Conservation (phyloP, 2,113 vertebrate genomes). For the Poeciliopsis occidentalis region DNA sequence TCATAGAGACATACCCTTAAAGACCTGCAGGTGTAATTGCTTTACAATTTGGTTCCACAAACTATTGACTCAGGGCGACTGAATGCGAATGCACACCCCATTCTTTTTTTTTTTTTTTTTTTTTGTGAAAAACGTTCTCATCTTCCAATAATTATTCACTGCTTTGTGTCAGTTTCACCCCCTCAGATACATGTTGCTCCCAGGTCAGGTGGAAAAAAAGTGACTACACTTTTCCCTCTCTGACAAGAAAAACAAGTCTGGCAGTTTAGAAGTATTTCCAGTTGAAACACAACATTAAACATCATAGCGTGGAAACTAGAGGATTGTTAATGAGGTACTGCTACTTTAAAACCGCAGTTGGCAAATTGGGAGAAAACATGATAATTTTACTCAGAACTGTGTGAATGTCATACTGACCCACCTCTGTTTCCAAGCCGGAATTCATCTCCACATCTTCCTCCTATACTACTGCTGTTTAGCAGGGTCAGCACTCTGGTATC, state of each 20-base stretch:
- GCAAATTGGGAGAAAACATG: no score
- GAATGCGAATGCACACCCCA: neutral
- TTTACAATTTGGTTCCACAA: neutral
- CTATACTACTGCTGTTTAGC: conserved; percentile 41
- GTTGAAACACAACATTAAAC: no score
- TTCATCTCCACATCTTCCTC: neutral
- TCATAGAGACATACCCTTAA: neutral
- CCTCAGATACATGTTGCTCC: neutral
- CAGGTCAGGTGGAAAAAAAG: neutral
- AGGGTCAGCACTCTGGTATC: conserved; percentile 58
- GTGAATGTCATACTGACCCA: neutral
- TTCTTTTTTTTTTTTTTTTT: neutral
- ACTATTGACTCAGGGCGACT: neutral
- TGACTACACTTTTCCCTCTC: neutral
- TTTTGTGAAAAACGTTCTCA: neutral
- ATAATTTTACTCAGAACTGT: no score
- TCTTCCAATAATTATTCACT: neutral
- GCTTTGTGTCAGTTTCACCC: neutral
- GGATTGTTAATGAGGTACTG: no score
- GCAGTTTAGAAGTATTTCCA: no score
- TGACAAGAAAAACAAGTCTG: neutral
- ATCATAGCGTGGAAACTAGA: no score
- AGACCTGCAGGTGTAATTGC: neutral
- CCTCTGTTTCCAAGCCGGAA: conserved; percentile 32
- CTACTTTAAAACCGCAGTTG: no score